Conservation (phyloP, 1,140 invertebrate genomes). For the Ceratina calcarata region DNA sequence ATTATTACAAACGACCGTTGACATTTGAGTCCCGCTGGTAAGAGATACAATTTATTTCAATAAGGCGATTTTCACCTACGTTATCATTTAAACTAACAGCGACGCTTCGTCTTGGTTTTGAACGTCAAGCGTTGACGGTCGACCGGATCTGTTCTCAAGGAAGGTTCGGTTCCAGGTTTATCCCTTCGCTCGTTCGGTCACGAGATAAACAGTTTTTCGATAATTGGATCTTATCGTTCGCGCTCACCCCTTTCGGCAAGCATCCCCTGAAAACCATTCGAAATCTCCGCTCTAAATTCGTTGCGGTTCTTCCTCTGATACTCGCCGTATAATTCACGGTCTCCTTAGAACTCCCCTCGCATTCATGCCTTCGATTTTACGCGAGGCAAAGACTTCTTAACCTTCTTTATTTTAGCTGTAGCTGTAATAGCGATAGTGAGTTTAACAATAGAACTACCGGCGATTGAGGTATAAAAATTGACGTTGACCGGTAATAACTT, state of each 20-base stretch:
- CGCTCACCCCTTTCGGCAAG: slow-evolving; percentile 43
- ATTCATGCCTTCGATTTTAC: neutral
- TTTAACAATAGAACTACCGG: too few relatives aligned
- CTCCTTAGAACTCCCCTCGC: slow-evolving; percentile 38
- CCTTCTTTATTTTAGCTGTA: too few relatives aligned
- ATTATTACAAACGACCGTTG: too few relatives aligned
- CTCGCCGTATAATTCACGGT: slow-evolving; percentile 56
- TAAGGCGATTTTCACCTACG: neutral
- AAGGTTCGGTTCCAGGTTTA: slow-evolving; percentile 46
- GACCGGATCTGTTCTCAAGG: slow-evolving; percentile 30
- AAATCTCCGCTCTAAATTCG: slow-evolving; percentile 45
- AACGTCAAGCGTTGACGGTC: slow-evolving; percentile 3
- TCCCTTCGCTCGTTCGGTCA: slow-evolving; percentile 33
- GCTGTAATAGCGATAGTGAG: too few relatives aligned
- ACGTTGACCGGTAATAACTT: too few relatives aligned
- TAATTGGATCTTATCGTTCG: slow-evolving; percentile 67
- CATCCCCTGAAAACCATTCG: slow-evolving; percentile 23
- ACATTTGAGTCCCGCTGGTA: too few relatives aligned
- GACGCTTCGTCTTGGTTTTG: slow-evolving; percentile 34
- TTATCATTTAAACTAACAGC: slow-evolving; percentile 45
- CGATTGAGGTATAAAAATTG: too few relatives aligned
- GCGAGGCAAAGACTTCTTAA: neutral
- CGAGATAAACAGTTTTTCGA: slow-evolving; percentile 65
- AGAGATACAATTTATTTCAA: neutral
- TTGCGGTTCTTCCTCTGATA: slow-evolving; percentile 11